A percentile compares a stretch with the other conserved stretches of the same genome.
Conservation (phyloP, 1,140 invertebrate genomes). For the Sycophila sp. region DNA sequence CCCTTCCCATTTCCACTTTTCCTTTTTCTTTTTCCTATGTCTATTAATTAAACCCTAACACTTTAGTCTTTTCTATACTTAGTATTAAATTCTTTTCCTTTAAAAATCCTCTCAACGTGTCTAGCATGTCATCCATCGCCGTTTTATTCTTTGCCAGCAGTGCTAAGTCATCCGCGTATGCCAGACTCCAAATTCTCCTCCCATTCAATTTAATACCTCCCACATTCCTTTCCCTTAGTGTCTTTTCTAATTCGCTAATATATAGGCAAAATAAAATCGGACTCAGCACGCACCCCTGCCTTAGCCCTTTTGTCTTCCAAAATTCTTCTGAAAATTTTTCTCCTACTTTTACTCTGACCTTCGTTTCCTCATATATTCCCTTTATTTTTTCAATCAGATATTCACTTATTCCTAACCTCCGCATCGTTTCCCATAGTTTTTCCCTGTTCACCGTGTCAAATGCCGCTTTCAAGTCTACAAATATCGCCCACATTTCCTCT, state of each 20-base stretch:
- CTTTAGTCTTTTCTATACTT: conserved; percentile 31
- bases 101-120: conserved; percentile 6
- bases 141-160: conserved; percentile 10
- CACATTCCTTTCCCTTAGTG: conserved; percentile 7
- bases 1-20: background rate
- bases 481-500: background rate
- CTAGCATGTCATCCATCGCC: conserved; percentile 15
- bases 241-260: conserved; percentile 9
- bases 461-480: background rate
- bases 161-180: conserved; percentile 28
- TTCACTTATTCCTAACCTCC: background rate
- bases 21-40: background rate
- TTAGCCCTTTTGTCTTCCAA: background rate
- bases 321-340: background rate
- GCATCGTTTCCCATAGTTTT: too few species aligned
- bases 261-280: conserved; percentile 34
- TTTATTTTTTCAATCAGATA: conserved; percentile 17
- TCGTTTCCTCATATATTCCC: too few species aligned
- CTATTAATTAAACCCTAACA: conserved; percentile 11
- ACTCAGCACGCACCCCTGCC: conserved; percentile 26
- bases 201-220: conserved; percentile 8
- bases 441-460: too few species aligned
- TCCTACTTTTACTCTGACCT: too few species aligned
- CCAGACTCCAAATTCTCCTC: conserved; percentile 6
- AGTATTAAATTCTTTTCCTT: conserved; percentile 12